Percentiles rank a stretch among this genome's conserved stretches.
phyloP scores from a whole-genome alignment of 2,888 invertebrate genomes.

The Cantharis lateralis region DNA sequence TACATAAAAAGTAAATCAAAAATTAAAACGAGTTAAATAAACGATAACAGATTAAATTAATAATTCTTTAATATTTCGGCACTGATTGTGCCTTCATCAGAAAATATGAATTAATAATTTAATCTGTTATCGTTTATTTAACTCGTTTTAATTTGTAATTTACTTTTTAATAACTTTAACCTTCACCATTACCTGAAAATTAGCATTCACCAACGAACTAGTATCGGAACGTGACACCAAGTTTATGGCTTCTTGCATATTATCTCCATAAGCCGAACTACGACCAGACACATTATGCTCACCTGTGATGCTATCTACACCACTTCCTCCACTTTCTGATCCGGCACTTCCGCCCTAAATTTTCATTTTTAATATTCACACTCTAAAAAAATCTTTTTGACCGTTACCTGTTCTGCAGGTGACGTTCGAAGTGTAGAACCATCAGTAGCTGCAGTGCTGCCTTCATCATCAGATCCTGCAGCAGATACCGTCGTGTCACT shows the following conservation, averaged over 20 bases:
- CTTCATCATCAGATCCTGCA: slow-evolving; percentile 92
- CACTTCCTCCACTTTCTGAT: slow-evolving; percentile 90
- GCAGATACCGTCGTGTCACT: slow-evolving; percentile 86
- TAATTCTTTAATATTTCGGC: too few species aligned
- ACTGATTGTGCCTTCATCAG: too few species aligned
- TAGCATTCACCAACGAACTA: slow-evolving; percentile 59
- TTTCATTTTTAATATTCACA: not conserved
- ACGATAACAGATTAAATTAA: too few species aligned
- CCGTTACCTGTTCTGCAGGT: slow-evolving; percentile 72
- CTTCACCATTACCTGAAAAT: slow-evolving; percentile 51
- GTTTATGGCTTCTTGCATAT: slow-evolving; percentile 60
- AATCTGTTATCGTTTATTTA: too few species aligned
- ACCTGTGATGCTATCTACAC: slow-evolving; percentile 90
- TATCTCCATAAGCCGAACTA: slow-evolving; percentile 89
- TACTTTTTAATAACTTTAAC: slow-evolving; percentile 17
- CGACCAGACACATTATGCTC: slow-evolving; percentile 84
- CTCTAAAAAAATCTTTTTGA: not conserved
- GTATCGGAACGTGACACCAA: slow-evolving; percentile 63
- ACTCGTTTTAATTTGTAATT: too few species aligned
- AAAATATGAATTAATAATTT: too few species aligned
- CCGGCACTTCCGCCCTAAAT: slow-evolving; percentile 60
- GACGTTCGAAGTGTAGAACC: slow-evolving; percentile 89
- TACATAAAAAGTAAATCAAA: too few species aligned
- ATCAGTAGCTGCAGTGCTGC: slow-evolving; percentile 93
- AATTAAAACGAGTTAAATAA: too few species aligned